These are phyloP conservation scores for Alentia gelatinosa DNA, from an alignment of 2,888 invertebrate species.

Conservation along the genomic window DNA sequence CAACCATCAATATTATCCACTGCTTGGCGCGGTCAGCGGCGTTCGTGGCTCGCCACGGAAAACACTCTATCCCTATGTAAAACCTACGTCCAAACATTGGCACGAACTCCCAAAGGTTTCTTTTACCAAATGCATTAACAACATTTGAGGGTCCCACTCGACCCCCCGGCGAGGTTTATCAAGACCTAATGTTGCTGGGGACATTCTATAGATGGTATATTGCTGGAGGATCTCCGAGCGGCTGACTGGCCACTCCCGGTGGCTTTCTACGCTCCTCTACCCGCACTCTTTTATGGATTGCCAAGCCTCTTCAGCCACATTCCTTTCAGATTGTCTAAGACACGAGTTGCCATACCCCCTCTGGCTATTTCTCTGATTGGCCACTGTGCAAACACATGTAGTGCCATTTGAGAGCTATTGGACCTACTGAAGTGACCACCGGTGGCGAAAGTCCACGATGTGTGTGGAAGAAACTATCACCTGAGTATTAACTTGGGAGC, in stretches of 20 bases:
- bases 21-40: background rate
- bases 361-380: conserved; percentile 38
- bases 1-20: conserved; percentile 11
- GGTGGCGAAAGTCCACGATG: background rate
- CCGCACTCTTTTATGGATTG: background rate
- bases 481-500: too few species aligned
- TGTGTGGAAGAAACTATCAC: background rate
- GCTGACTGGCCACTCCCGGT: background rate
- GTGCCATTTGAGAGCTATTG: background rate
- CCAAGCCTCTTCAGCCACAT: conserved; percentile 6
- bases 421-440: background rate
- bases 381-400: conserved; percentile 29
- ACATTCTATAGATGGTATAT: conserved; percentile 22
- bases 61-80: background rate
- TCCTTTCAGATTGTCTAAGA: background rate
- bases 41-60: background rate
- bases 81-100: conserved; percentile 38
- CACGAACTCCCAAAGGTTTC: conserved; percentile 31
- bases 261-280: background rate
- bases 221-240: background rate
- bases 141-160: conserved; percentile 29
- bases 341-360: conserved; percentile 5
- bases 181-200: conserved; percentile 25
- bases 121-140: conserved; percentile 49
- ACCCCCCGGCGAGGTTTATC: conserved; percentile 50